Evolutionary conservation across 2,113 vertebrate genomes (phyloP).

Genomic region (Synchiropus splendidus): DNA sequence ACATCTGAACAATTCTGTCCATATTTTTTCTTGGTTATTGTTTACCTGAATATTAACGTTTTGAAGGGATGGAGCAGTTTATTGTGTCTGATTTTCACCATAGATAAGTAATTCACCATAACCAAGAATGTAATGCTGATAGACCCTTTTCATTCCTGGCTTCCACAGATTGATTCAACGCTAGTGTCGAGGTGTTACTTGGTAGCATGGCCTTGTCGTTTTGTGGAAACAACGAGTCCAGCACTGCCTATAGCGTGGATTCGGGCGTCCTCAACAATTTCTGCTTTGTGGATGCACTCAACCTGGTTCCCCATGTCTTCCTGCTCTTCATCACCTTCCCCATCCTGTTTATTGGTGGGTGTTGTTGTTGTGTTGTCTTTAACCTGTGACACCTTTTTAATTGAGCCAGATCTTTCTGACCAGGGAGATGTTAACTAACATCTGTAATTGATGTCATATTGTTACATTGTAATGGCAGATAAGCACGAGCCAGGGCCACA

Average conservation of each 20-base stretch:
- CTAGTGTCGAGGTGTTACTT: conserved; percentile 17
- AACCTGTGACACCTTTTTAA: not conserved
- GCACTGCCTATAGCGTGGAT: conserved; percentile 76
- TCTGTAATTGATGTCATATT: too few relatives aligned
- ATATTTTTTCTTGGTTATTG: too few relatives aligned
- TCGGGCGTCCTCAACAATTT: conserved; percentile 78
- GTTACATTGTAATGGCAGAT: too few relatives aligned
- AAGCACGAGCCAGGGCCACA: too few relatives aligned
- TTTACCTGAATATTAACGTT: too few relatives aligned
- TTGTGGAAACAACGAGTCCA: conserved; percentile 72
- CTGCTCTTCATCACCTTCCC: conserved; percentile 97
- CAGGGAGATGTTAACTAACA: too few relatives aligned
- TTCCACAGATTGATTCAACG: conserved; percentile 24
- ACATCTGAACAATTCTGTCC: too few relatives aligned
- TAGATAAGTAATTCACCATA: too few relatives aligned
- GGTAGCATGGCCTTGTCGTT: conserved; percentile 83
- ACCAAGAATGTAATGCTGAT: not conserved
- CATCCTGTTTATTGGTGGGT: conserved; percentile 93
- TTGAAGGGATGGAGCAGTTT: too few relatives aligned
- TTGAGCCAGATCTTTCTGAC: not conserved
- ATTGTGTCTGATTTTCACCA: too few relatives aligned
- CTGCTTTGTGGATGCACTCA: conserved; percentile 96
- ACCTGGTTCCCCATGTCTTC: conserved; percentile 95
- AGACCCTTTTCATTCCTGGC: not conserved
- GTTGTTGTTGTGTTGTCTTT: not conserved